Evolutionary conservation across 2,888 invertebrate genomes (phyloP).

Genomic region (Kryphioiulus occultus): DNA sequence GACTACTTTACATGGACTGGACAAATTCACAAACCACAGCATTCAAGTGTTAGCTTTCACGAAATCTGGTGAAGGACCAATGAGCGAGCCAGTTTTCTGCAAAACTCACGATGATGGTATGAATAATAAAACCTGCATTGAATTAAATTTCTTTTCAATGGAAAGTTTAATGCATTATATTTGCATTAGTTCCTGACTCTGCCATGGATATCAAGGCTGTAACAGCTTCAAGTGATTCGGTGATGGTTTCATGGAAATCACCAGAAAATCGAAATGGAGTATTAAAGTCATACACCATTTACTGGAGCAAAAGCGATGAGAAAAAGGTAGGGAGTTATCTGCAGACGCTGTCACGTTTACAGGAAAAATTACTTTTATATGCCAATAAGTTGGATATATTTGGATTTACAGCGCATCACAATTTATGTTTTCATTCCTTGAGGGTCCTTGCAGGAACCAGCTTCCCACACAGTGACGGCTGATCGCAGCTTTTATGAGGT

Average conservation of each 20-base stretch:
- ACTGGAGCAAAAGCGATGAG: constrained; percentile 67
- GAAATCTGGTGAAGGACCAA: constrained; percentile 92
- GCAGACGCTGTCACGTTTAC: too few relatives aligned
- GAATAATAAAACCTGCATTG: background rate
- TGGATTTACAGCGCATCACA: background rate
- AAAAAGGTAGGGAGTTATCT: constrained; percentile 54
- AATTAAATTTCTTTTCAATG: background rate
- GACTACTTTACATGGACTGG: background rate
- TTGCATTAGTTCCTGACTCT: constrained; percentile 81
- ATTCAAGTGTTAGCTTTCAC: constrained; percentile 96
- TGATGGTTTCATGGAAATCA: constrained; percentile 92
- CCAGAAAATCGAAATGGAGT: constrained; percentile 92
- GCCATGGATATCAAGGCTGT: constrained; percentile 92
- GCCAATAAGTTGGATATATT: too few relatives aligned
- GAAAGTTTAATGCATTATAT: constrained; percentile 48
- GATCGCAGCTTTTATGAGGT: constrained; percentile 56
- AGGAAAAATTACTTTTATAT: too few relatives aligned
- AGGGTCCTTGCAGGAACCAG: background rate
- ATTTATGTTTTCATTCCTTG: background rate
- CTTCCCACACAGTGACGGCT: background rate
- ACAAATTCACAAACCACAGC: constrained; percentile 78
- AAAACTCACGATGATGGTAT: constrained; percentile 94
- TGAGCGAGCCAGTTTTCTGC: constrained; percentile 85
- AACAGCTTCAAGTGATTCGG: constrained; percentile 89
- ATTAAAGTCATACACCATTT: constrained; percentile 90